phyloP scores from a whole-genome alignment of 35 echinoderm and acorn worm genomes.

The Nesometra sesokonis region DNA sequence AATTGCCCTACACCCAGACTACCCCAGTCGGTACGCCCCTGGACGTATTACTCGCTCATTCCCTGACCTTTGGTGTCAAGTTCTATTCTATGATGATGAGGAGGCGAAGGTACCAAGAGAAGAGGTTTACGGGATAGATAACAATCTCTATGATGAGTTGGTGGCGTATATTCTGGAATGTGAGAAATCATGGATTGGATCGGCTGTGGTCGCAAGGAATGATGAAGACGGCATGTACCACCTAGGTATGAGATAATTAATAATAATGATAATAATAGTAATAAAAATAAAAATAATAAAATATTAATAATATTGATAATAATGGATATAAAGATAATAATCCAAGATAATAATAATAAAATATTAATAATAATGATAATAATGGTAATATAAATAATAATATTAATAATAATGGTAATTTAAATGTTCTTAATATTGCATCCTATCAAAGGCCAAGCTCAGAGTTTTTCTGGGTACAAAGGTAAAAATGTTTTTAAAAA shows the following conservation, averaged over 20 bases:
- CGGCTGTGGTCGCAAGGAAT: conserved; percentile 72
- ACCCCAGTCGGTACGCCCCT: conserved; percentile 63
- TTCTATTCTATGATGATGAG: conserved; percentile 72
- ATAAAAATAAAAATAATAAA: no score
- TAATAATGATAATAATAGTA: no score
- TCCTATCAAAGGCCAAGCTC: no score
- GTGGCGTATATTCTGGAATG: conserved; percentile 50
- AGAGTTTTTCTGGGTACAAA: no score
- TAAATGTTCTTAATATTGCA: no score
- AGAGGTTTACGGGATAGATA: conserved; percentile 65
- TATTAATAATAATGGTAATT: no score
- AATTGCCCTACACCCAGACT: conserved; percentile 68
- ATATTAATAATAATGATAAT: no score
- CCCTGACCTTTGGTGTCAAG: conserved; percentile 77
- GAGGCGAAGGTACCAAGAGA: conserved; percentile 65
- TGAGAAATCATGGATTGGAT: conserved; percentile 64
- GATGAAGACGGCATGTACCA: conserved; percentile 53
- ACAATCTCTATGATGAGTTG: conserved; percentile 22
- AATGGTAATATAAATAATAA: no score
- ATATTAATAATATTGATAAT: no score
- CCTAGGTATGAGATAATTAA: conserved; percentile 62
- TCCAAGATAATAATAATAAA: no score
- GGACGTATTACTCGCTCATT: conserved; percentile 37
- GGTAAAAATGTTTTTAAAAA: no score
- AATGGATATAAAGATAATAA: no score